Conservation (phyloP, 2,113 vertebrate species). For the Emydocephalus ijimae region DNA sequence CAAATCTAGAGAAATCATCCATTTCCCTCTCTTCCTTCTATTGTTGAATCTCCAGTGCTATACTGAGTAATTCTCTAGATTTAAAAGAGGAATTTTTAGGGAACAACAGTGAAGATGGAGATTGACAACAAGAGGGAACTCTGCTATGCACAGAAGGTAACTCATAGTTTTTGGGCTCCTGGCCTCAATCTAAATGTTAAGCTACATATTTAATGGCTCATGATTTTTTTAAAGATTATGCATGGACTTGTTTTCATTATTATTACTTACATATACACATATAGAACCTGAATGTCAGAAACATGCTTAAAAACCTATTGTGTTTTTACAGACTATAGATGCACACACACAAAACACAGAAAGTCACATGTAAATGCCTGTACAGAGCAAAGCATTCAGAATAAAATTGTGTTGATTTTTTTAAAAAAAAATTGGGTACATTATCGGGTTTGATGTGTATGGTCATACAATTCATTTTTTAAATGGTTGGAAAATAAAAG, state of each 20-base stretch:
- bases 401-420: background rate
- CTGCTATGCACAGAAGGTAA: background rate
- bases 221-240: background rate
- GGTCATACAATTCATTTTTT: constrained; percentile 34
- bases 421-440: accelerated
- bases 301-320: background rate
- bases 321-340: background rate
- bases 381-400: constrained; percentile 21
- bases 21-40: background rate
- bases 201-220: background rate
- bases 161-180: background rate
- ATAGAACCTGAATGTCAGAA: background rate
- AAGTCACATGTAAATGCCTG: constrained; percentile 20
- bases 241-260: background rate
- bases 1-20: background rate
- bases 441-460: constrained; percentile 4
- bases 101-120: background rate
- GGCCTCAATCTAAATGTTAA: background rate
- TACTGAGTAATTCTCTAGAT: background rate
- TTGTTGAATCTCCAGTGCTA: background rate
- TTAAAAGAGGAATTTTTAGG: background rate
- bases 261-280: background rate
- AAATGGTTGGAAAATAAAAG: constrained; percentile 56
- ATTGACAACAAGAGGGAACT: background rate
- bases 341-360: constrained; percentile 12